Base-by-base conservation (phyloP, 2,888 invertebrate species). In the Litoditis marina region DNA sequence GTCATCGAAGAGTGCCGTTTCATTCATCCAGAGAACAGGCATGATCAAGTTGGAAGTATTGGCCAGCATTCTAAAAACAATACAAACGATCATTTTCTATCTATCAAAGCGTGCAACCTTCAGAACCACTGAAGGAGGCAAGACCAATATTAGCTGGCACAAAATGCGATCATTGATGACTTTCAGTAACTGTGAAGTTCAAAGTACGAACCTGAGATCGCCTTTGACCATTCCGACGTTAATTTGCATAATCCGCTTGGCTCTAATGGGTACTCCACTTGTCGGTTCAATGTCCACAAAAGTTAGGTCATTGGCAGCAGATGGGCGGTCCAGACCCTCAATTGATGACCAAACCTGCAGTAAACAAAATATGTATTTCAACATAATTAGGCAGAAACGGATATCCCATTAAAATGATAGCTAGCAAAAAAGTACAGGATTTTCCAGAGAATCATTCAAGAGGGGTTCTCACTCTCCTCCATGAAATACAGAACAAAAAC, bases 11-110 rank as follows among this genome's bases (percentile, higher is more conserved):
- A 58, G 58, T 3, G 76, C 78, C 16, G 79, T 76, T 60, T 81
- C 81, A 58, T 80, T 80, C 64, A 81, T 71, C 81, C 81, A 81
- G 39, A 81, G 65, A 27, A 81, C 72, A 6, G 81, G 81, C 30
- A 81, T 60, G 42, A 76, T 75, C 34, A 71, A 60, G 47, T 69
- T 69, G 11, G 50, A 57, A 31, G 69, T 71, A 42, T 71, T 72
- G 16, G 58, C 56, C 13, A 65, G 61, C n/a, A 68, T 42, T 1
- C 75, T 72, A 60, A 30, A 73, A 61, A 57, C 25, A 19, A 27
- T 6, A 16, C 25, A 25, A 19, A 25, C 67, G 13, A 16, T 28
- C 13, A 32, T 25, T 19, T 28, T 3, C 3, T n/a, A 4, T 27
- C 19, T 25, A 44, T 19, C 19, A 50, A 19, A 19, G 42, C 39